These are phyloP conservation scores for Cryptocheilus praepositus DNA, from an alignment of 2,888 invertebrate species.

Conservation along the genomic window DNA sequence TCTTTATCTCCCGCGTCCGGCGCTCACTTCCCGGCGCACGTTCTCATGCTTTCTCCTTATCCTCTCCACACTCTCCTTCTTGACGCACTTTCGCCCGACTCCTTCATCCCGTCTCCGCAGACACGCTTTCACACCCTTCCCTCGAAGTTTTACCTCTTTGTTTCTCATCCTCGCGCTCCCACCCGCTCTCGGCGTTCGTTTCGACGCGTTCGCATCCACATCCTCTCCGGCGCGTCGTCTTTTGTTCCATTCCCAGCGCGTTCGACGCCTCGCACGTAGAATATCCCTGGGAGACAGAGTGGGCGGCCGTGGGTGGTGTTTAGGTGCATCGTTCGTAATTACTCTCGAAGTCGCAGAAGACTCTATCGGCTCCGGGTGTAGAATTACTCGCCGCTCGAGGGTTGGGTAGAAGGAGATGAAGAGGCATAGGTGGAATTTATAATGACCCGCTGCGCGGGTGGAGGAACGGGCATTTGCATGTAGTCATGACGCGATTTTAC, in stretches of 20 bases:
- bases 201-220: background rate
- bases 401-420: conserved; percentile 18
- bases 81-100: conserved; percentile 3
- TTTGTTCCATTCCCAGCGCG: too few relatives aligned
- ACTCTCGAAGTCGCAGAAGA: conserved; percentile 62
- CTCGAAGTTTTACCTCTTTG: background rate
- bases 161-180: background rate
- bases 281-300: conserved; percentile 32
- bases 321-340: conserved; percentile 65
- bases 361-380: conserved; percentile 60
- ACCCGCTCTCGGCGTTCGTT: conserved; percentile 1
- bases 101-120: conserved; percentile 13
- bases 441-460: conserved; percentile 34
- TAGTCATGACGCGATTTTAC: conserved; percentile 19
- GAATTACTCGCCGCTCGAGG: conserved; percentile 52
- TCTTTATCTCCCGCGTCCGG: too few relatives aligned
- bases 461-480: conserved; percentile 43
- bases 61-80: background rate
- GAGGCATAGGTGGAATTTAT: conserved; percentile 55
- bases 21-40: background rate
- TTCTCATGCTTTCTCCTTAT: too few relatives aligned
- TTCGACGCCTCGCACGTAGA: conserved; percentile 4
- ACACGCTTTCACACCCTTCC: conserved; percentile 13
- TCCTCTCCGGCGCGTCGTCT: too few relatives aligned
- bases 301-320: conserved; percentile 66